Base-by-base conservation (phyloP, 2,888 invertebrate genomes). In the Lumbricus terrestris region DNA sequence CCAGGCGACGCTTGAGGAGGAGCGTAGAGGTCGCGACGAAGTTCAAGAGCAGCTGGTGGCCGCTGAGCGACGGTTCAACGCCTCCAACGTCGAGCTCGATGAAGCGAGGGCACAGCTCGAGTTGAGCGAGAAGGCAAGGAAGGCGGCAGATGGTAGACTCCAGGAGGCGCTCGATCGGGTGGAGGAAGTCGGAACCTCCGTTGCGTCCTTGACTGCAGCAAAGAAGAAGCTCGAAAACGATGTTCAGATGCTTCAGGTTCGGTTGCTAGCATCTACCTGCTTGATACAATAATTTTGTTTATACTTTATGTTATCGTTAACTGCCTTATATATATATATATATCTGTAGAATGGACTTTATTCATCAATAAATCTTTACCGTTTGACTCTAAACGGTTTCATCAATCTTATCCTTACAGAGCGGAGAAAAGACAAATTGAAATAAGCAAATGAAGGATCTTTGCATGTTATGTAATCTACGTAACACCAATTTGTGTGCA, bases 181-280 rank as follows among this genome's bases (percentile, higher is more conserved):
- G 95, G 99, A 98, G 96, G 99, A 99, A 96, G 96, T 99, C 93
- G 97, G 97, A 94, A 98, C 98, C 93, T 98, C 98, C 96, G 97
- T 97, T 95, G 97, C 97, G 93, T 98, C 98, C 94, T 96, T 99
- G 94, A 97, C 97, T 92, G 98, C 98, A 94, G 97, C 98, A 96
- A 99, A 99, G 97, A 98, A 99, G 97, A 99, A 99, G 96, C 96
- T 99, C 95, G 99, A 99, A 95, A 97, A 98, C 94, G 99, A 99
- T 96, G 96, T 99, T 95, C 98, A 98, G 96, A 98, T 99, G 94
- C 97, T 99, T 95, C 91, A 91, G 90, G 90, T 89, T 34, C 85
- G 85, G 35, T 0, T n/a, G 69, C 29, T 69, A 69, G 6, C 6
- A 40, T 40, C n/a, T n/a, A n/a, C n/a, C 8, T 69, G 11, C n/a